These are phyloP conservation scores for Callyntrura sp. DNA, from an alignment of 2,888 invertebrate genomes.

Conservation along the genomic window DNA sequence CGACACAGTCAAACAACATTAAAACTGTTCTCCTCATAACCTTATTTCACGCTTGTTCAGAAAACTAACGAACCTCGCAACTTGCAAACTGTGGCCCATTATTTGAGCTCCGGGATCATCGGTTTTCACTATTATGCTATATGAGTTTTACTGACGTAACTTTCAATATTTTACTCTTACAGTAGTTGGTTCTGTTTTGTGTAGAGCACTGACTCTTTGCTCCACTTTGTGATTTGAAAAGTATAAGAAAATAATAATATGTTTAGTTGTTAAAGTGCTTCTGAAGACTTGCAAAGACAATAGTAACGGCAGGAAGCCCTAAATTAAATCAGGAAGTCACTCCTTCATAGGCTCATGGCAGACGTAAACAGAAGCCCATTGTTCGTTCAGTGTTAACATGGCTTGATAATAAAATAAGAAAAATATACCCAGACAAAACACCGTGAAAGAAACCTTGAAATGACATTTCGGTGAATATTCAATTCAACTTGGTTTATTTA, in stretches of 20 bases:
- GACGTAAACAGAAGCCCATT: background rate
- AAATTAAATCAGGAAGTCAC: background rate
- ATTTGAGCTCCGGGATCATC: too few species aligned
- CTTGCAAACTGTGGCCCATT: too few species aligned
- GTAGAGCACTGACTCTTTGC: too few species aligned
- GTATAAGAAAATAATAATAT: too few species aligned
- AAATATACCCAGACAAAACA: background rate
- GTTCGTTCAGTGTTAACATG: background rate
- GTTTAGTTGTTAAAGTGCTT: background rate
- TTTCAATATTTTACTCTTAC: too few species aligned
- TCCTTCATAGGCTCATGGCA: too few species aligned
- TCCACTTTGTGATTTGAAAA: too few species aligned
- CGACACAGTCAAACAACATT: background rate
- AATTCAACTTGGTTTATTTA: background rate
- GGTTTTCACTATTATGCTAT: too few species aligned
- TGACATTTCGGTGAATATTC: slow-evolving; percentile 30
- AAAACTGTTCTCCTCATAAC: background rate
- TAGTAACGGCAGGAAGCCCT: background rate
- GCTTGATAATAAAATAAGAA: background rate
- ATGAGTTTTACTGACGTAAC: too few species aligned
- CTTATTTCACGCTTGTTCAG: too few species aligned
- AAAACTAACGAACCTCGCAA: too few species aligned
- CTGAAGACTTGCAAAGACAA: background rate
- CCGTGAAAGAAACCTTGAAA: background rate
- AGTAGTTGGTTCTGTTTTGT: too few species aligned